phyloP scores from a whole-genome alignment of 2,113 vertebrate species.

The Thamnophis sirtalis region DNA sequence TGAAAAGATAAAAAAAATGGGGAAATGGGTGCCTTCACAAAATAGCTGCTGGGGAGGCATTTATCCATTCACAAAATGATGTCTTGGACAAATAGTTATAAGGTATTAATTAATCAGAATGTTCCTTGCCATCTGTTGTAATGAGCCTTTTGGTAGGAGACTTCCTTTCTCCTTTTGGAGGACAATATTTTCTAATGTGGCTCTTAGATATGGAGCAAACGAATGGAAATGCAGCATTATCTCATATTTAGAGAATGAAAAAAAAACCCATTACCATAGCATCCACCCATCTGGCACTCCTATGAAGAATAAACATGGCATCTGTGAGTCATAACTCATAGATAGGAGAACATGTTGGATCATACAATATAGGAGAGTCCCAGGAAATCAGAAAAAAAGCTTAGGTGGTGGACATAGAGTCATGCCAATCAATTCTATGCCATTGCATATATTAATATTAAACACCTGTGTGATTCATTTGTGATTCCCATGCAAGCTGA shows the following conservation, averaged over 20 bases:
- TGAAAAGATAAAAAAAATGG: neutral
- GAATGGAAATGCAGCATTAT: neutral
- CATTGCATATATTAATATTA: neutral
- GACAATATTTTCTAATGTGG: neutral
- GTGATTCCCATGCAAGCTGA: neutral
- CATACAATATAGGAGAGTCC: neutral
- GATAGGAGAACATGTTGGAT: neutral
- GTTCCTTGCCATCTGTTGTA: neutral
- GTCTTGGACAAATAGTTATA: neutral
- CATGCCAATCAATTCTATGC: neutral
- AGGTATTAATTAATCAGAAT: neutral
- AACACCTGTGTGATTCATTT: neutral
- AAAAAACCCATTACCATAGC: neutral
- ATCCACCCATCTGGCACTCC: neutral
- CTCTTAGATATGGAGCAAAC: neutral
- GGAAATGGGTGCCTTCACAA: neutral
- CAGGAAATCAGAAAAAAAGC: no score
- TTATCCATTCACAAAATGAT: neutral
- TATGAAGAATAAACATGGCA: neutral
- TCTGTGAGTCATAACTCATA: neutral
- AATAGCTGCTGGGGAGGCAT: neutral
- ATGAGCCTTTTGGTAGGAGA: neutral
- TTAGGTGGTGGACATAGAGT: neutral
- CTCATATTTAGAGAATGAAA: neutral
- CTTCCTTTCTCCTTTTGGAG: neutral